A percentile compares a stretch with the other conserved stretches of the same genome.
Conservation (phyloP, 1,140 invertebrate species). For the Parasteatoda tepidariorum region DNA sequence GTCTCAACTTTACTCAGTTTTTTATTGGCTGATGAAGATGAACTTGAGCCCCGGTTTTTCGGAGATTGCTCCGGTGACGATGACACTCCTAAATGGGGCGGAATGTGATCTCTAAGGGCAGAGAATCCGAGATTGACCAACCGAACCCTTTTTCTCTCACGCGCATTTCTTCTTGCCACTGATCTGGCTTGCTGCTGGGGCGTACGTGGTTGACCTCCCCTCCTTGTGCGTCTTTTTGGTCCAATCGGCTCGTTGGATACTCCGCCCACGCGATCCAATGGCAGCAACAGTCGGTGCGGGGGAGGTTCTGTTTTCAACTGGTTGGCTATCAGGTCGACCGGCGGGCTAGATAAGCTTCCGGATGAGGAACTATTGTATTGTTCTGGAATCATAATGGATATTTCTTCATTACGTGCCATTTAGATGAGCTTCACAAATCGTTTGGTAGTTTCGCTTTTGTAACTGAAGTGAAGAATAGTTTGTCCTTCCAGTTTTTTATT, state of each 20-base stretch:
- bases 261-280: conserved; percentile 45
- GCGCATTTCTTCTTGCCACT: conserved; percentile 69
- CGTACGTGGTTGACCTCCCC: conserved; percentile 31
- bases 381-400: not conserved
- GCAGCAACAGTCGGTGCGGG: conserved; percentile 17
- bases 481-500: not conserved
- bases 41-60: not conserved
- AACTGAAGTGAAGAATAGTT: not conserved
- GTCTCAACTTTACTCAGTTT: conserved; percentile 95
- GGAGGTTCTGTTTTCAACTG: conserved; percentile 29
- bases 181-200: conserved; percentile 63
- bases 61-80: conserved; percentile 66
- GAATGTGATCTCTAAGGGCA: conserved; percentile 61
- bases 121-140: conserved; percentile 67
- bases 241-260: conserved; percentile 27
- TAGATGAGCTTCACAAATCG: not conserved
- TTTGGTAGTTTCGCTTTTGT: not conserved
- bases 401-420: not conserved
- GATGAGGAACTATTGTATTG: not conserved
- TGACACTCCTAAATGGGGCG: conserved; percentile 3
- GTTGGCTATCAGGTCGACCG: not conserved
- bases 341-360: not conserved
- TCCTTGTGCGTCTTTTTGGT: conserved; percentile 10
- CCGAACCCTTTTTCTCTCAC: conserved; percentile 70
- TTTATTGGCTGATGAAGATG: conserved; percentile 81